Evolutionary conservation across 2,888 invertebrate species (phyloP).

Genomic region (Drosophila sordidapex): DNA sequence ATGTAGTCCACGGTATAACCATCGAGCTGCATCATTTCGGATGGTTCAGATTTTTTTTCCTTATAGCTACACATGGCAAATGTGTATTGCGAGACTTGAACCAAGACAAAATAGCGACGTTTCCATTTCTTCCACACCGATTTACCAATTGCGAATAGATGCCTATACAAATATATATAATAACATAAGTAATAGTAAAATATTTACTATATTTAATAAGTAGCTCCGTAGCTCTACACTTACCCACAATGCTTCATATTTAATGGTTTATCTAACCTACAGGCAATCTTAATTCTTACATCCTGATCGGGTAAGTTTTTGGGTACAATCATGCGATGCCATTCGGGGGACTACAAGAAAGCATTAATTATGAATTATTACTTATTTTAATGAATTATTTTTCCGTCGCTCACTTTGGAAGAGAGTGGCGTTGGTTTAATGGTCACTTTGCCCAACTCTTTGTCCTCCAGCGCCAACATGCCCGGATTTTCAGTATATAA

Average conservation of each 20-base stretch:
- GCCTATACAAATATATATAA: conserved; percentile 85
- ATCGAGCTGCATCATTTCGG: conserved; percentile 99
- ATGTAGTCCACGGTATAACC: conserved; percentile 99
- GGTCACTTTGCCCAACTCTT: conserved; percentile 97
- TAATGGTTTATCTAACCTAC: conserved; percentile 98
- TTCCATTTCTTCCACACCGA: conserved; percentile 99
- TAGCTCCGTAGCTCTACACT: conserved; percentile 70
- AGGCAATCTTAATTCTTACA: conserved; percentile 97
- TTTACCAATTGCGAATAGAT: conserved; percentile 97
- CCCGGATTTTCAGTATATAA: conserved; percentile 98
- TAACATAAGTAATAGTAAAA: neutral
- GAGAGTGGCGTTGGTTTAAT: conserved; percentile 94
- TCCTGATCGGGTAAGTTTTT: conserved; percentile 98
- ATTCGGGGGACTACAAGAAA: conserved; percentile 92
- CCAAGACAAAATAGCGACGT: conserved; percentile 98
- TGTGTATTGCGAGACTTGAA: conserved; percentile 99
- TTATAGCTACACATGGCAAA: conserved; percentile 99
- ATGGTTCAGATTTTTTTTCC: conserved; percentile 99
- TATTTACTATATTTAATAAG: neutral
- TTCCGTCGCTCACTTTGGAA: conserved; percentile 88
- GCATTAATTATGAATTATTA: neutral
- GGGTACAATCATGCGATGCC: conserved; percentile 98
- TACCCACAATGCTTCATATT: conserved; percentile 99
- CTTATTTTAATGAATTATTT: neutral
- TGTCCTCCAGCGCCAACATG: conserved; percentile 99